Base-by-base conservation (phyloP, 2,113 vertebrate genomes). In the Mastomys natalensis region DNA sequence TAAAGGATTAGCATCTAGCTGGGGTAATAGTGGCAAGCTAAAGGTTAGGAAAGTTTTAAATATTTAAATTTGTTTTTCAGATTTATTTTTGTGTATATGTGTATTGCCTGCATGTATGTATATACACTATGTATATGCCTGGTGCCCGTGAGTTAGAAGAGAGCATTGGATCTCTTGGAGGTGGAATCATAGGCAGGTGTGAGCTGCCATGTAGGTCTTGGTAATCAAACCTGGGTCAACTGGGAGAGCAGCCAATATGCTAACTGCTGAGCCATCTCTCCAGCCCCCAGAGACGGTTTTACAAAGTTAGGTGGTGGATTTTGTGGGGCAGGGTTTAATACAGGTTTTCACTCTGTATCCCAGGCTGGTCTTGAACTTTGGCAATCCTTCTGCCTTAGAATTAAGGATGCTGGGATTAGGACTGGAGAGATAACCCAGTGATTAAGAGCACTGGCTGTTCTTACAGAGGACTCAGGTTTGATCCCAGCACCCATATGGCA, bases 1-100 rank as follows among this genome's bases (percentile, higher is more conserved):
- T 95, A 60, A 87, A 93, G 55, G 93, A 77, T 88, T 93, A 88
- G 45, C 37, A 64, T 88, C 43, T 73, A 51, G 4, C 85, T 66
- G 84, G 34, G 73, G 29, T 55, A 62, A 45, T 64, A 77, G n/a
- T 64, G n/a, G 40, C 26, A 64, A 15, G 48, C 19, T 31, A 58
- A 58, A 82, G 58, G 29, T 68, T 24, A 70, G 48, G 26, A 81
- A 91, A 19, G 40, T 66, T 48, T 86, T 48, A 34, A 60, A 9
- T 60, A 60, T 40, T 60, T 84, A 40, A 43, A 84, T 84, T 60
- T 84, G 55, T 26, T 43, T 60, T 84, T 84, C 55, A 60, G 37
- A 60, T 84, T 60, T 60, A 26, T 82, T 82, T 55, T 82, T 58
- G 22, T 84, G 55, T 40, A 7, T 40, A 60, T 60, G n/a, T 84